Conservation (phyloP, 37 sponge, comb jelly and placozoan species). For the Agelas oroides region DNA sequence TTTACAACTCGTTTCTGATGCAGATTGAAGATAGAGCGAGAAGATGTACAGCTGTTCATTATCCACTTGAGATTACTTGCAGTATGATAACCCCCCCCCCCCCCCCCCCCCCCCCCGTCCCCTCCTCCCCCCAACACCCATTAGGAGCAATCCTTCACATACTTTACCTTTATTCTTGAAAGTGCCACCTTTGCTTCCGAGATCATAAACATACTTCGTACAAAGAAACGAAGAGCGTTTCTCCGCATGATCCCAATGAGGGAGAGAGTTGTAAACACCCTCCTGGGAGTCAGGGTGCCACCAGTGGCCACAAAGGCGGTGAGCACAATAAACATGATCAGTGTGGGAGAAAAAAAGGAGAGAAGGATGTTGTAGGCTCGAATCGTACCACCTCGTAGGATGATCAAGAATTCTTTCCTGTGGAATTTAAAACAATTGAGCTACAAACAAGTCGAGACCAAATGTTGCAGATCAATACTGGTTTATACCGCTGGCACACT, state of each 20-base stretch:
- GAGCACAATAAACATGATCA: constrained; percentile 26
- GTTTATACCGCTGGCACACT: too few relatives aligned
- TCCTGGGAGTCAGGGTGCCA: constrained; percentile 27
- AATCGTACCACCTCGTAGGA: constrained; percentile 29
- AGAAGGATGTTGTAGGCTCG: constrained; percentile 4
- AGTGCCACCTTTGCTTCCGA: constrained; percentile 44
- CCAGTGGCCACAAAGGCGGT: constrained; percentile 4
- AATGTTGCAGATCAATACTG: too few relatives aligned
- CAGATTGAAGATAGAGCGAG: too few relatives aligned
- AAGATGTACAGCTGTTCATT: too few relatives aligned
- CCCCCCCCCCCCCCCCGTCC: too few relatives aligned
- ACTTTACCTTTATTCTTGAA: constrained; percentile 52
- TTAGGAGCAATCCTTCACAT: too few relatives aligned
- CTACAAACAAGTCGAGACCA: too few relatives aligned
- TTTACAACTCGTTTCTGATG: too few relatives aligned
- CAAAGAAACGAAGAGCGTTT: constrained; percentile 16
- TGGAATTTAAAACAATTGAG: too few relatives aligned
- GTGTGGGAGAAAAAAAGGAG: background rate
- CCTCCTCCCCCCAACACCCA: background rate
- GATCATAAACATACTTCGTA: constrained; percentile 3
- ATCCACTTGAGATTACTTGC: too few relatives aligned
- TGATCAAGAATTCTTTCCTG: constrained; percentile 10
- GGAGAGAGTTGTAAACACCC: constrained; percentile 42
- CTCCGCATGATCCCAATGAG: constrained; percentile 30
- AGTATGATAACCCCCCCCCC: too few relatives aligned